These are phyloP conservation scores for Stramonita haemastoma DNA, from an alignment of 2,888 invertebrate species.

Conservation along the genomic window DNA sequence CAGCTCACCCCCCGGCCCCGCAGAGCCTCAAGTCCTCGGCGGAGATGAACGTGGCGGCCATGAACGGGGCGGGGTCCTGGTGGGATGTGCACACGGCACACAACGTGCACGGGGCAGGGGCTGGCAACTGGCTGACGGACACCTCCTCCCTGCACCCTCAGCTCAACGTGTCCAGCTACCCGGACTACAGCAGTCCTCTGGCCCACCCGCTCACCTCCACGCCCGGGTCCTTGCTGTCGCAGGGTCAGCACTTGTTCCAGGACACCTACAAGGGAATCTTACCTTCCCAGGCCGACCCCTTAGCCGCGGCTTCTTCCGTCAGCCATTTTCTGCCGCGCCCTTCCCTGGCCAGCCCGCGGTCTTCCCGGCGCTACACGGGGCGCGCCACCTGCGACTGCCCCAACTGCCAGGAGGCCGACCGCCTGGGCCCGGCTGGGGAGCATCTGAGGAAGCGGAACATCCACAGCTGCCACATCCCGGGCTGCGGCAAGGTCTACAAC, in stretches of 20 bases:
- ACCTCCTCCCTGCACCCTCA: slow-evolving; percentile 74
- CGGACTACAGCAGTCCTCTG: slow-evolving; percentile 78
- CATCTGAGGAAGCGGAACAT: slow-evolving; percentile 74
- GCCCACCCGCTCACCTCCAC: slow-evolving; percentile 58
- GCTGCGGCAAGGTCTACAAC: slow-evolving; percentile 84
- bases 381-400: slow-evolving; percentile 97
- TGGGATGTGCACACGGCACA: slow-evolving; percentile 83
- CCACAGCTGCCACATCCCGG: slow-evolving; percentile 77
- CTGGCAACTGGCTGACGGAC: slow-evolving; percentile 71
- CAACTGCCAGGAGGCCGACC: slow-evolving; percentile 95
- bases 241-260: slow-evolving; percentile 92
- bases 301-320: slow-evolving; percentile 70
- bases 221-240: slow-evolving; percentile 83
- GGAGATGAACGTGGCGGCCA: slow-evolving; percentile 83
- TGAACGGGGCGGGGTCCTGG: slow-evolving; percentile 87
- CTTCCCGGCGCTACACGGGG: slow-evolving; percentile 90
- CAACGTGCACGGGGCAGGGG: slow-evolving; percentile 76
- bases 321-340: slow-evolving; percentile 80
- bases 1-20: slow-evolving; percentile 45
- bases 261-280: slow-evolving; percentile 93
- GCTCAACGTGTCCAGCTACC: slow-evolving; percentile 84
- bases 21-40: slow-evolving; percentile 39
- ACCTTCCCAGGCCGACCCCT: slow-evolving; percentile 67
- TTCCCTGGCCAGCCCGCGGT: slow-evolving; percentile 78
- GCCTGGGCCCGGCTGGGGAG: slow-evolving; percentile 90